Percentiles rank a stretch among this genome's conserved stretches.
phyloP scores from a whole-genome alignment of 2,888 invertebrate species.

The Athripsodes cinereus region DNA sequence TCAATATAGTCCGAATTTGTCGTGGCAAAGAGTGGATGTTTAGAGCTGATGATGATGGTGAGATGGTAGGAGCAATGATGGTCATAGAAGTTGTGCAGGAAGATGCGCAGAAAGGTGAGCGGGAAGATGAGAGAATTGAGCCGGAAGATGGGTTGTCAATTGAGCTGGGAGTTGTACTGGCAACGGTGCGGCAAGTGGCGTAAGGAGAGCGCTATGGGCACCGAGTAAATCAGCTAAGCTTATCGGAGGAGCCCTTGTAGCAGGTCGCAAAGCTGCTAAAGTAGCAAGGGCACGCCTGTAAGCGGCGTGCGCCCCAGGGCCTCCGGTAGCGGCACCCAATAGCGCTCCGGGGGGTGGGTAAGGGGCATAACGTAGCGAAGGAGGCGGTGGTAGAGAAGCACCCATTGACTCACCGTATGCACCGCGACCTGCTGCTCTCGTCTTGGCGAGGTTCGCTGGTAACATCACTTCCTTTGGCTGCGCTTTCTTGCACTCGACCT shows the following conservation, averaged over 20 bases:
- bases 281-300: conserved; percentile 39
- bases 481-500: conserved; percentile 99
- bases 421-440: conserved; percentile 90
- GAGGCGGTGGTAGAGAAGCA: conserved; percentile 43
- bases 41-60: conserved; percentile 29
- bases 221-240: conserved; percentile 68
- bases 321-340: conserved; percentile 41
- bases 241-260: conserved; percentile 44
- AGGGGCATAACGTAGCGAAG: conserved; percentile 47
- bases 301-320: conserved; percentile 38
- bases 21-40: no score
- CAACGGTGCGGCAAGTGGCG: conserved; percentile 62
- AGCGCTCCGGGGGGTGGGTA: conserved; percentile 49
- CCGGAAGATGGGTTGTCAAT: conserved; percentile 52
- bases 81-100: conserved; percentile 40
- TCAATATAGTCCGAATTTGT: no score
- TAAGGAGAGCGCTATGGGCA: conserved; percentile 54
- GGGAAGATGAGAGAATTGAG: conserved; percentile 43
- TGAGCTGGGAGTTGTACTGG: conserved; percentile 39
- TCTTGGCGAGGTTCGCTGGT: conserved; percentile 92
- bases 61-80: conserved; percentile 44
- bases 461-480: conserved; percentile 99
- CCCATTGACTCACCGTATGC: conserved; percentile 96
- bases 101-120: conserved; percentile 34
- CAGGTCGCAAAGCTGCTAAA: conserved; percentile 38